These are phyloP conservation scores for Cephus sareptanus DNA, from an alignment of 2,888 invertebrate species.

Conservation along the genomic window DNA sequence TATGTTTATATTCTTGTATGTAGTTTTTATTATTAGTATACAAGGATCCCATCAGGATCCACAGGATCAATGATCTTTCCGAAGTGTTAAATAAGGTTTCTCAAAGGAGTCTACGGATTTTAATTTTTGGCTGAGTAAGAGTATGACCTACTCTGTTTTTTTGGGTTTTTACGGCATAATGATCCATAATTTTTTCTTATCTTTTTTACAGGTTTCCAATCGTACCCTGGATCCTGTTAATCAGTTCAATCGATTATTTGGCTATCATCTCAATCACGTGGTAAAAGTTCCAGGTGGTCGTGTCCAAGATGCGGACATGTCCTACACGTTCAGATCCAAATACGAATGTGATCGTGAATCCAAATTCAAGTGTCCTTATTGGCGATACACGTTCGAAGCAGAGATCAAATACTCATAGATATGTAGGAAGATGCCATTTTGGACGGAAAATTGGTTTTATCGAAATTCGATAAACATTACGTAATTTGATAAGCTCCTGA, in stretches of 20 bases:
- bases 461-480: too few species aligned
- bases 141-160: background rate
- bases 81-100: too few species aligned
- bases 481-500: too few species aligned
- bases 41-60: too few species aligned
- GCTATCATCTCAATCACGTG: too few species aligned
- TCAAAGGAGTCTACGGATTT: too few species aligned
- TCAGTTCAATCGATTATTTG: too few species aligned
- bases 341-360: constrained; percentile 46
- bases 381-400: constrained; percentile 36
- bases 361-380: constrained; percentile 42
- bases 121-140: too few species aligned
- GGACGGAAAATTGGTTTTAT: too few species aligned
- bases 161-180: background rate
- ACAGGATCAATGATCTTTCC: background rate
- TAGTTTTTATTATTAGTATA: background rate
- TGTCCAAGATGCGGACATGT: too few species aligned
- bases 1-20: background rate
- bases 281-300: too few species aligned
- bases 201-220: background rate
- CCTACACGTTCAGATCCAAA: background rate
- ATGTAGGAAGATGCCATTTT: constrained; percentile 50
- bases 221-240: background rate
- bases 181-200: background rate
- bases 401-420: constrained; percentile 27